phyloP scores from a whole-genome alignment of 2,797 vertebrate species.

The Threskiornis aethiopicus region DNA sequence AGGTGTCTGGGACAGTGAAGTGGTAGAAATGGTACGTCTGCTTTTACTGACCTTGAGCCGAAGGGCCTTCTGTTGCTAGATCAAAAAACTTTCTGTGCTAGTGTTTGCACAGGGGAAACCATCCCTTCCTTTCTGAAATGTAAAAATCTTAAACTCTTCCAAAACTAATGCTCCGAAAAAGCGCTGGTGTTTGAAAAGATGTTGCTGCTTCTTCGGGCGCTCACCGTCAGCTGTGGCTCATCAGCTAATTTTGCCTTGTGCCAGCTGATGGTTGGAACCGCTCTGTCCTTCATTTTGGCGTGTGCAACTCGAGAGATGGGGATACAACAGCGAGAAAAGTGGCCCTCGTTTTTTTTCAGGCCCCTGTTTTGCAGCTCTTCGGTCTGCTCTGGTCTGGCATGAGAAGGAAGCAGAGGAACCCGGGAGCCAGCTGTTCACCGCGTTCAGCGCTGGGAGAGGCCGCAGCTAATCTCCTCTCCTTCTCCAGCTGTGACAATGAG shows the following conservation, averaged over 20 bases:
- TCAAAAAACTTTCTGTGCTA: not conserved
- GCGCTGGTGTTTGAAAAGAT: not conserved
- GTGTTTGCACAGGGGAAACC: not conserved
- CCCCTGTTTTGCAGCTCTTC: not conserved
- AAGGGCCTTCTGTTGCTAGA: not conserved
- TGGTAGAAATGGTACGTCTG: not conserved
- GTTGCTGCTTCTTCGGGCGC: not conserved
- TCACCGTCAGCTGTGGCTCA: fast-evolving
- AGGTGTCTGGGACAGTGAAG: not conserved
- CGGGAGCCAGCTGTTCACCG: not conserved
- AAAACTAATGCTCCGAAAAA: not conserved
- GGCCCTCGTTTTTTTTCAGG: not conserved
- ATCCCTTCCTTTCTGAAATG: not conserved
- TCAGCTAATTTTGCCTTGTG: not conserved
- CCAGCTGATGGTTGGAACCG: not conserved
- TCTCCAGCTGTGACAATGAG: not conserved
- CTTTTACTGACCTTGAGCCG: not conserved
- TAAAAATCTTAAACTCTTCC: not conserved
- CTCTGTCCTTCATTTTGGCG: not conserved
- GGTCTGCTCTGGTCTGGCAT: not conserved
- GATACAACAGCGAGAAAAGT: not conserved
- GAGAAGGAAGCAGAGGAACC: not conserved
- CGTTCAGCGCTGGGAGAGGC: not conserved
- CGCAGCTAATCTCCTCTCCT: slow-evolving; percentile 2
- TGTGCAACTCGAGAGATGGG: not conserved